Percentiles rank a stretch among this genome's conserved stretches.
phyloP scores from a whole-genome alignment of 2,113 vertebrate genomes.

The Grantiella picta region DNA sequence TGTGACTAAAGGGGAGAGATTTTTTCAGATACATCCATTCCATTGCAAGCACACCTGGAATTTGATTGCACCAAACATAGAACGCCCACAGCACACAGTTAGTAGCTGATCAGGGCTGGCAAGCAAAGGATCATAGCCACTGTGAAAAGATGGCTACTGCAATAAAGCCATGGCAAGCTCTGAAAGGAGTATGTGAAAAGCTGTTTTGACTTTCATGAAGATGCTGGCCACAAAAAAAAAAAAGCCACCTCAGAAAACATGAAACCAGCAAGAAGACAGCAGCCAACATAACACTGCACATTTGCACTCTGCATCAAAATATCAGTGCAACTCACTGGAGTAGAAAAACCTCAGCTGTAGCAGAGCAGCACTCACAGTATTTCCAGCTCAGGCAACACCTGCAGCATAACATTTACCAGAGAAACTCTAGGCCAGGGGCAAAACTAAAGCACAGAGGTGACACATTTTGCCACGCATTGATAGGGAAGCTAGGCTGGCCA shows the following conservation, averaged over 20 bases:
- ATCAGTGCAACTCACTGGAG: background rate
- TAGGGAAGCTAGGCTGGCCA: background rate
- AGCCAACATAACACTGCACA: fast-evolving
- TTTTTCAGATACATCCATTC: background rate
- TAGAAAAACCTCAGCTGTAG: background rate
- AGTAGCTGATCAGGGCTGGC: background rate
- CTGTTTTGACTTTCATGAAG: background rate
- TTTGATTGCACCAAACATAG: background rate
- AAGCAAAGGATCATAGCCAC: background rate
- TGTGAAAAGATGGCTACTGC: background rate
- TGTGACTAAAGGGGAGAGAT: background rate
- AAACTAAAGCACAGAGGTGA: background rate
- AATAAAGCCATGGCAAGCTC: background rate
- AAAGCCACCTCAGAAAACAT: background rate
- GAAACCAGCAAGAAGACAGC: background rate
- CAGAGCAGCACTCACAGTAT: background rate
- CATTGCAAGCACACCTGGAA: background rate
- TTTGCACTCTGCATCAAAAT: background rate
- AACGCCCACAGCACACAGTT: background rate
- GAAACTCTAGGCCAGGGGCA: background rate
- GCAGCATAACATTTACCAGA: background rate
- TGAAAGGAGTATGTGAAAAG: background rate
- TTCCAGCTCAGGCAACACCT: background rate
- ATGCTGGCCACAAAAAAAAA: background rate
- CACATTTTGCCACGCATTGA: background rate